These are phyloP conservation scores for Gobionotothen gibberifrons DNA, from an alignment of 2,797 vertebrate genomes.

Conservation along the genomic window DNA sequence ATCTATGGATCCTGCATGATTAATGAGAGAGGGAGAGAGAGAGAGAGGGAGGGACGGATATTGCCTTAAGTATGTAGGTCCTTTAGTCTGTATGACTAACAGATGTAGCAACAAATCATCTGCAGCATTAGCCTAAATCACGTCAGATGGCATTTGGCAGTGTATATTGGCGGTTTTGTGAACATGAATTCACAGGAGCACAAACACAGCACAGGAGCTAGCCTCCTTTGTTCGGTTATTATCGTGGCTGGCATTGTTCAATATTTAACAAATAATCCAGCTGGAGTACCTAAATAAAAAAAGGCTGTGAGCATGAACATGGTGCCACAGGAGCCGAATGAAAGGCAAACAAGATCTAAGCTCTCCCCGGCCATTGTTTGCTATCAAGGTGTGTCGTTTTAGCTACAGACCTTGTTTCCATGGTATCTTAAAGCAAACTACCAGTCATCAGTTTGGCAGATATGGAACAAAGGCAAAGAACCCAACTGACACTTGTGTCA, in stretches of 20 bases:
- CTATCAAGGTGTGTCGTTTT: constrained; percentile 20
- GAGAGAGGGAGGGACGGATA: constrained; percentile 35
- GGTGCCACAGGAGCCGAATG: not conserved
- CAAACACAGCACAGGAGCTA: not conserved
- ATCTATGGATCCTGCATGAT: constrained; percentile 76
- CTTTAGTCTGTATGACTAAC: constrained; percentile 43
- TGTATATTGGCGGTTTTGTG: constrained; percentile 5
- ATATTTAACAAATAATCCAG: constrained; percentile 37
- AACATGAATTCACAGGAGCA: not conserved
- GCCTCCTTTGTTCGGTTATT: constrained; percentile 30
- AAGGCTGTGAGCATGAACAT: not conserved
- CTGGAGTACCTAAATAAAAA: constrained; percentile 14
- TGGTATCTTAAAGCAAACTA: constrained; percentile 13
- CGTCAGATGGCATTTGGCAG: constrained; percentile 28
- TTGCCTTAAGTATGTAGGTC: constrained; percentile 42
- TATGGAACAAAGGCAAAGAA: constrained; percentile 43
- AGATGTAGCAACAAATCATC: constrained; percentile 43
- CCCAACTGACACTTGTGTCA: constrained; percentile 3
- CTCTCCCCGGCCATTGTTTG: not conserved
- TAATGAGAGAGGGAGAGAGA: constrained; percentile 57
- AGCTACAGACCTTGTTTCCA: not conserved
- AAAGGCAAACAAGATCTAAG: constrained; percentile 1
- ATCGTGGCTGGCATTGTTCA: constrained; percentile 10
- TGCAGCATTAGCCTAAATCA: constrained; percentile 30
- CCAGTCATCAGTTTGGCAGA: not conserved